Percentiles rank a stretch among this genome's conserved stretches.
Evolutionary conservation across 2,113 vertebrate genomes (phyloP).

Genomic region (Sciurus niger): DNA sequence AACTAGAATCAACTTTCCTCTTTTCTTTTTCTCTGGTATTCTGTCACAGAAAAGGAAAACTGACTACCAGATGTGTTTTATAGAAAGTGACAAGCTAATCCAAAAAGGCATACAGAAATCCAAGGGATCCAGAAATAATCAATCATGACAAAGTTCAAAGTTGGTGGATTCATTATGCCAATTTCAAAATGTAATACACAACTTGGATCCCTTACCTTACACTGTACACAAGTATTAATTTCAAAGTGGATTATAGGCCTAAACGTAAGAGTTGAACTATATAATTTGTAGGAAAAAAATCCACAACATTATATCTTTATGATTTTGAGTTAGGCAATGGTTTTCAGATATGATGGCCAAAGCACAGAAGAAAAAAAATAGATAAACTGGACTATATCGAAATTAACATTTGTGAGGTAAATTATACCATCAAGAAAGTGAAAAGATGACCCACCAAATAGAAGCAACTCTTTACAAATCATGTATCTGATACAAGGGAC

Average conservation of each 20-base stretch:
- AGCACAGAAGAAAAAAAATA: too few relatives aligned
- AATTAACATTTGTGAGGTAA: background rate
- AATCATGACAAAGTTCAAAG: background rate
- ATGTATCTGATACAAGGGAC: background rate
- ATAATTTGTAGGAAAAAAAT: background rate
- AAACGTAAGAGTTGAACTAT: background rate
- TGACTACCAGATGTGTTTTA: background rate
- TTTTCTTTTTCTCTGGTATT: background rate
- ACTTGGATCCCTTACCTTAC: background rate
- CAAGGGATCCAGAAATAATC: background rate
- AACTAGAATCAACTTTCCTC: background rate
- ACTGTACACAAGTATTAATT: background rate
- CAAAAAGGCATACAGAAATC: constrained; percentile 51
- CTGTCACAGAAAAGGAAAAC: background rate
- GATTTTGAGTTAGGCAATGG: background rate
- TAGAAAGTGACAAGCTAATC: constrained; percentile 17
- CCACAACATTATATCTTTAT: background rate
- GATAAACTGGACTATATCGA: too few relatives aligned
- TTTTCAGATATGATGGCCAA: background rate
- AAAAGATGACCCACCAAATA: background rate
- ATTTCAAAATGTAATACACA: constrained; percentile 45
- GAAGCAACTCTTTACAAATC: too few relatives aligned
- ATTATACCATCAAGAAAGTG: constrained; percentile 3
- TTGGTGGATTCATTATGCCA: background rate
- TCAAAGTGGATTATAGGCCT: background rate